Evolutionary conservation across 2,888 invertebrate species (phyloP).

Genomic region (Anarsia innoxiella): DNA sequence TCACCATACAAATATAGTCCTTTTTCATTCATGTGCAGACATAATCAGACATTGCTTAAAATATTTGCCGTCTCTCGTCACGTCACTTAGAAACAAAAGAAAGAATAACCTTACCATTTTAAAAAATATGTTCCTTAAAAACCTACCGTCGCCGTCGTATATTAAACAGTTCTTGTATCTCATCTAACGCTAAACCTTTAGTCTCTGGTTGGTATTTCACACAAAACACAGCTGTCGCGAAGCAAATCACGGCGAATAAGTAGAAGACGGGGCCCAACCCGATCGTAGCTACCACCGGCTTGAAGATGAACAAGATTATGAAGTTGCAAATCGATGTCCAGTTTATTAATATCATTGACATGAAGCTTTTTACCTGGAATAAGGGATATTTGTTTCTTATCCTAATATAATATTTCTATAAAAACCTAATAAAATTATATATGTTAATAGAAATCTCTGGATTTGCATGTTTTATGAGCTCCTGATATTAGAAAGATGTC

Average conservation of each 20-base stretch:
- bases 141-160: no score
- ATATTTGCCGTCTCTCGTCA: no score
- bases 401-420: not conserved
- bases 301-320: constrained; percentile 42
- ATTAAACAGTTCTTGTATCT: constrained; percentile 34
- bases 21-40: no score
- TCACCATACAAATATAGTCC: no score
- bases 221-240: constrained; percentile 31
- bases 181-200: constrained; percentile 37
- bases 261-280: constrained; percentile 49
- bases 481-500: not conserved
- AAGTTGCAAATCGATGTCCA: constrained; percentile 48
- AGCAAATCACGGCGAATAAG: constrained; percentile 36
- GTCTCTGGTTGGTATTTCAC: constrained; percentile 40
- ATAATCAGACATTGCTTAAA: no score
- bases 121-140: no score
- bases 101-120: no score
- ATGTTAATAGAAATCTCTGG: not conserved
- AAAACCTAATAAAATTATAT: not conserved
- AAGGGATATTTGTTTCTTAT: not conserved
- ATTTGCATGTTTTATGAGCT: not conserved
- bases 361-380: constrained; percentile 40
- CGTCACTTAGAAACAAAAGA: no score
- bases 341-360: constrained; percentile 39
- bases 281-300: constrained; percentile 35